Evolutionary conservation across 2,797 vertebrate genomes (phyloP).

Genomic region (Macrochelys suwanniensis): DNA sequence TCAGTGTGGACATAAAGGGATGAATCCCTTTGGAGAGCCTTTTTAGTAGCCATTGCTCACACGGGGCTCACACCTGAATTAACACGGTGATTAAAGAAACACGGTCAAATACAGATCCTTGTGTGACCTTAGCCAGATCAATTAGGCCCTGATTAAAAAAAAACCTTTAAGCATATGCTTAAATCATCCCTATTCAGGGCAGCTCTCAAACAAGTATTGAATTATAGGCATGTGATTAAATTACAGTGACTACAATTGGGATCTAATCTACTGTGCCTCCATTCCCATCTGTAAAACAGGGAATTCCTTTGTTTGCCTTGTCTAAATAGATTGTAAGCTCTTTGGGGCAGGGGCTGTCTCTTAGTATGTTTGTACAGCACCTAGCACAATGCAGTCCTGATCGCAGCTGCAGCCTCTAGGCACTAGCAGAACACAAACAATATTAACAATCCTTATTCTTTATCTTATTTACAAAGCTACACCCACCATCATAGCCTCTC

Average conservation of each 20-base stretch:
- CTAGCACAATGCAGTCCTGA: neutral
- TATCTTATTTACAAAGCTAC: neutral
- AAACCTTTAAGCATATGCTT: neutral
- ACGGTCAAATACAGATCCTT: neutral
- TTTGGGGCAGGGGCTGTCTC: neutral
- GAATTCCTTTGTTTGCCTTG: neutral
- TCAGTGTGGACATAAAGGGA: neutral
- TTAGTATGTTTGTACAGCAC: neutral
- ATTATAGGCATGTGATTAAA: rapidly evolving
- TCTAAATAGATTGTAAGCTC: neutral
- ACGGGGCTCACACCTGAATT: neutral
- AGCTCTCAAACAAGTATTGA: neutral
- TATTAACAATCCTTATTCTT: neutral
- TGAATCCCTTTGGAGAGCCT: neutral
- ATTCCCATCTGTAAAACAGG: neutral
- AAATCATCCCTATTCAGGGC: neutral
- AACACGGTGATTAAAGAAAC: neutral
- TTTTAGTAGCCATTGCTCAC: neutral
- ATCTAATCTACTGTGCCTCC: neutral
- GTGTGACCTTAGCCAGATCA: neutral
- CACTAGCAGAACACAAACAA: neutral
- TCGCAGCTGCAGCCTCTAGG: neutral
- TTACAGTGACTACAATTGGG: rapidly evolving
- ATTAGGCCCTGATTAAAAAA: neutral
- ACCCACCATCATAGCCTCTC: rapidly evolving